Base-by-base conservation (phyloP, 1,140 invertebrate genomes). In the Bombus pyrosoma region DNA sequence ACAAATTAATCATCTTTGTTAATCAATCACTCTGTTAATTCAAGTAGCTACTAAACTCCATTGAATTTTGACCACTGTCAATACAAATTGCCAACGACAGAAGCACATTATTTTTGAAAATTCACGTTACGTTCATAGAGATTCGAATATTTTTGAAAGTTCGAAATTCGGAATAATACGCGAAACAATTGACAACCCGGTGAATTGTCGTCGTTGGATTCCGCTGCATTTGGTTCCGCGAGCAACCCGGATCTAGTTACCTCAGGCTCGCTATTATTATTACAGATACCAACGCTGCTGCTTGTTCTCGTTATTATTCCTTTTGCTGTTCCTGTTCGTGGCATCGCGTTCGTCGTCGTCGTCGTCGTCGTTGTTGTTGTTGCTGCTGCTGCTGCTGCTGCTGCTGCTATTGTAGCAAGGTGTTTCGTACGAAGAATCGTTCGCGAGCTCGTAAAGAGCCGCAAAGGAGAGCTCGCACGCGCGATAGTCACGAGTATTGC, bases 391-490 rank as follows among this genome's bases (percentile, higher is more conserved):
- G 62, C 64, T 39, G 15, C n/a, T 43, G n/a, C 62, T 59, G 79
- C 25, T 74, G 69, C 59, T 72, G 34, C 28, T 41, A 18, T 87
- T 83, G 71, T 37, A 73, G 43, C 83, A 57, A 85, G 62, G 68
- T 62, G 64, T 66, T 66, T 66, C 15, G 72, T 43, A 73, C 83
- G 37, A 82, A 69, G 78, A 87, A 90, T 92, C 89, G 92, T 93
- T 92, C 85, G 88, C 87, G 89, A 91, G 88, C 92, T 93, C 92
- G 91, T 91, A 92, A 92, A 92, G 75, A 86, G 80, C 81, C 75
- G 81, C 89, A 85, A 87, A 83, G 89, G 81, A 86, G 78, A 69
- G 83, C 89, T 89, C 88, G 89, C 86, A 89, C 89, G 89, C 88
- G 88, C 88, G 88, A 89, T 89, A 89, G 84, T 89, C 82, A 86